Percentiles rank a stretch among this genome's conserved stretches.
These are phyloP conservation scores for Ophiothrix spiculata DNA, from an alignment of 35 echinoderm and acorn worm species.

Conservation along the genomic window DNA sequence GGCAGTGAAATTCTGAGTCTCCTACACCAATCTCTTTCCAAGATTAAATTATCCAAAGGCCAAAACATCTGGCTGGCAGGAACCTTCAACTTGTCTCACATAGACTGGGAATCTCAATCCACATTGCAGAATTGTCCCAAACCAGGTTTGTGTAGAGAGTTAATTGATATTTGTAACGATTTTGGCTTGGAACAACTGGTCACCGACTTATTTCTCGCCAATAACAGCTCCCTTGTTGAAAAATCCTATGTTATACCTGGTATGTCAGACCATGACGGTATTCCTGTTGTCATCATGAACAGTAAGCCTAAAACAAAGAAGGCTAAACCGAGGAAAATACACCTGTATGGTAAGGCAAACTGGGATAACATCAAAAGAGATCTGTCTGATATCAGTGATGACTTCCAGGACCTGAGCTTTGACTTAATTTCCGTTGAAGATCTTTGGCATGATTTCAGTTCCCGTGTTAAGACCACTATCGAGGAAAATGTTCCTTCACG, in stretches of 20 bases:
- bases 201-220: constrained; percentile 18
- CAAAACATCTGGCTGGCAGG: not conserved
- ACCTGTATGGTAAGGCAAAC: not conserved
- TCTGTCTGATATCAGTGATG: not conserved
- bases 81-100: not conserved
- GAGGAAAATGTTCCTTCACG: not conserved
- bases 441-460: not conserved
- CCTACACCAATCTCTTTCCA: not conserved
- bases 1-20: not conserved
- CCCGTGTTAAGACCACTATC: not conserved
- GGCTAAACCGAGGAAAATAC: not conserved
- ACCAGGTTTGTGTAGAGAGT: not conserved
- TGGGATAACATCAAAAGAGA: not conserved
- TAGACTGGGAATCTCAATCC: not conserved
- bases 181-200: not conserved
- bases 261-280: constrained; percentile 24
- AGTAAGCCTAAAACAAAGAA: not conserved
- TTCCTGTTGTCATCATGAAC: not conserved
- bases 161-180: not conserved
- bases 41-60: not conserved
- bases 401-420: not conserved
- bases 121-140: not conserved
- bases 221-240: constrained; percentile 25
- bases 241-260: not conserved
- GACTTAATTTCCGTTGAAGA: not conserved